Base-by-base conservation (phyloP, 2,113 vertebrate genomes). In the Hoplias malabaricus region DNA sequence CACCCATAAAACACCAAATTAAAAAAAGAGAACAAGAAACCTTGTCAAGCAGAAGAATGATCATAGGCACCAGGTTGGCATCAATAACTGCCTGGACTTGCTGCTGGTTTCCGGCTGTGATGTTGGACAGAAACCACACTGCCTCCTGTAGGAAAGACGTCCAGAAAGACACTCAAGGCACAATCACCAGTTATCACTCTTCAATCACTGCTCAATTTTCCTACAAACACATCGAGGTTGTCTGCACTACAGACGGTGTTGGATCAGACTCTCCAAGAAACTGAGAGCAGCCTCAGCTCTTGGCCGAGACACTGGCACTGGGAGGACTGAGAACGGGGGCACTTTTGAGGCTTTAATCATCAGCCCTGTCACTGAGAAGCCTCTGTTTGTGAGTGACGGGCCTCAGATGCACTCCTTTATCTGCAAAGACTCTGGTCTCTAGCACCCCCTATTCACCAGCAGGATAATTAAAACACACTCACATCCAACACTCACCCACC, bases 1-100 rank as follows among this genome's bases (percentile, higher is more conserved):
- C 9, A 12, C 9, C 4, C 10, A 10, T 4, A 11, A 12, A 4
- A 2, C 2, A 0, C 11, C 13, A 40, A 48, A 33, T 2, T 14
- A 7, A 14, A 1, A 42, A 7, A 50, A 50, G n/a, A n/a, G n/a
- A n/a, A n/a, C n/a, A n/a, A n/a, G n/a, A n/a, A n/a, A 98, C 98
- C 96, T 99, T 99, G 91, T 99, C 97, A 67, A 99, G 94, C 87
- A 99, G 94, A 84, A 96, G 97, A 88, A 99, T 97, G 90, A 99
- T 99, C 98, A 99, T 99, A 79, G 98, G 96, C 84, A 99, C 96
- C 67, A 99, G 95, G 83, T 94, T 97, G 77, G 98, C 97, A 79
- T 99, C 98, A 80, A 99, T 99, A 83, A 99, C 98, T 1, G 97
- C 98, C 88, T 99, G 98, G 79, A 99, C 98, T 90, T 99, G 98